Conservation (phyloP, 1,140 invertebrate species). For the Pollicipes pollicipes region DNA sequence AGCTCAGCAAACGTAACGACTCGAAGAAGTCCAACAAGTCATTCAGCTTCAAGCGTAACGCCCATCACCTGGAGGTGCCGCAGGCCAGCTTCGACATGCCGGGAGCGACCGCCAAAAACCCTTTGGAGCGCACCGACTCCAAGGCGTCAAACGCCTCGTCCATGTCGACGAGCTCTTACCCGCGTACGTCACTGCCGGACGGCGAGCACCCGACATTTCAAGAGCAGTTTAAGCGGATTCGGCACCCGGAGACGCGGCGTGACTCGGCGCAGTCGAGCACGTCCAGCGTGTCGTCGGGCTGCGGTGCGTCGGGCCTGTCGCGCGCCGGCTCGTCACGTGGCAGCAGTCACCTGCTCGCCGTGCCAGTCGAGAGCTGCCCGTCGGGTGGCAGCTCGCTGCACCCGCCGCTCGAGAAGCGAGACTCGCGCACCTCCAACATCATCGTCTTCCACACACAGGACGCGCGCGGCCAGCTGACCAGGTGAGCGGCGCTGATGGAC, state of each 20-base stretch:
- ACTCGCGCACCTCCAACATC: constrained; percentile 14
- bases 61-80: constrained; percentile 11
- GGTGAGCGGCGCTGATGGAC: constrained; percentile 12
- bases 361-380: neutral
- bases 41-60: constrained; percentile 17
- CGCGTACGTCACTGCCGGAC: constrained; percentile 13
- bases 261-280: constrained; percentile 15
- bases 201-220: constrained; percentile 16
- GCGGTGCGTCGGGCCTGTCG: constrained; percentile 14
- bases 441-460: constrained; percentile 20
- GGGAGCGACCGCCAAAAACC: neutral
- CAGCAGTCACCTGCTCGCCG: neutral
- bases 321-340: constrained; percentile 16
- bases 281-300: constrained; percentile 14
- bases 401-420: neutral
- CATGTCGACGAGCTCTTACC: constrained; percentile 9
- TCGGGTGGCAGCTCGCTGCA: neutral
- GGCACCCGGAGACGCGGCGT: constrained; percentile 14
- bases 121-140: constrained; percentile 7
- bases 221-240: constrained; percentile 14
- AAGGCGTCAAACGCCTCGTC: constrained; percentile 10
- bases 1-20: constrained; percentile 18
- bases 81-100: neutral
- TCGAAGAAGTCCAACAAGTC: constrained; percentile 22
- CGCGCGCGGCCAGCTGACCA: constrained; percentile 18